Conservation (phyloP, 2,113 vertebrate genomes). For the Triplophysa siluroides region DNA sequence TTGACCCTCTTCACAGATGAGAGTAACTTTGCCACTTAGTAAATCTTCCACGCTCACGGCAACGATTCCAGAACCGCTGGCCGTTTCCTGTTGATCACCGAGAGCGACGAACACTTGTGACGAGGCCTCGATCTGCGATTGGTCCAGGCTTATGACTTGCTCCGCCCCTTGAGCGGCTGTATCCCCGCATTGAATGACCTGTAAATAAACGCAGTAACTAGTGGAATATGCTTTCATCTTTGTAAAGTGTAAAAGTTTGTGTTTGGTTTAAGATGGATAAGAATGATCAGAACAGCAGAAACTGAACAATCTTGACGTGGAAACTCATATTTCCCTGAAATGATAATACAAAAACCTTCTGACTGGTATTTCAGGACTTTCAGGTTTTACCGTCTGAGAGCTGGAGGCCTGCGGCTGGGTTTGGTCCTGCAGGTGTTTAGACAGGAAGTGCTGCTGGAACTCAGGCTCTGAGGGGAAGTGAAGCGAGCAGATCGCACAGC, state of each 20-base stretch:
- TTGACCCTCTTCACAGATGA: slow-evolving; percentile 79
- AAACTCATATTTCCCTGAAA: too few species aligned
- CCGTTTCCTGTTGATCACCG: slow-evolving; percentile 64
- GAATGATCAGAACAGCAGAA: background rate
- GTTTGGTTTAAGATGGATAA: too few species aligned
- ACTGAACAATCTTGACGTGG: background rate
- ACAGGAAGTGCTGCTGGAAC: slow-evolving; percentile 77
- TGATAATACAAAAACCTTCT: too few species aligned
- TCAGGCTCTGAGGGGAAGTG: slow-evolving; percentile 74
- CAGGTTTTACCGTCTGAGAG: slow-evolving; percentile 65
- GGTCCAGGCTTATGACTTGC: slow-evolving; percentile 69
- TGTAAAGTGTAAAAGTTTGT: too few species aligned
- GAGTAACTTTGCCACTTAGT: slow-evolving; percentile 78
- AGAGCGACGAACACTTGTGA: slow-evolving; percentile 81
- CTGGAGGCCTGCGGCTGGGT: slow-evolving; percentile 60
- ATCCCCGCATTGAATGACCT: slow-evolving; percentile 72
- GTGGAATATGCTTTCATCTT: too few species aligned
- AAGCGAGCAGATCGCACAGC: slow-evolving; percentile 76
- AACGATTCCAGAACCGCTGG: slow-evolving; percentile 73
- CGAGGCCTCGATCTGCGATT: slow-evolving; percentile 67
- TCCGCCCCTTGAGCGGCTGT: slow-evolving; percentile 56
- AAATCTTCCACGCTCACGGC: slow-evolving; percentile 83
- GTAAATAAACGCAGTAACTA: slow-evolving; percentile 34
- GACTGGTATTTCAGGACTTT: too few species aligned
- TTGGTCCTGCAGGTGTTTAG: slow-evolving; percentile 72